Evolutionary conservation across 2,113 vertebrate genomes (phyloP), one percentile per base, ranked within the genome.

Genomic region (Percopsis transmontana): DNA sequence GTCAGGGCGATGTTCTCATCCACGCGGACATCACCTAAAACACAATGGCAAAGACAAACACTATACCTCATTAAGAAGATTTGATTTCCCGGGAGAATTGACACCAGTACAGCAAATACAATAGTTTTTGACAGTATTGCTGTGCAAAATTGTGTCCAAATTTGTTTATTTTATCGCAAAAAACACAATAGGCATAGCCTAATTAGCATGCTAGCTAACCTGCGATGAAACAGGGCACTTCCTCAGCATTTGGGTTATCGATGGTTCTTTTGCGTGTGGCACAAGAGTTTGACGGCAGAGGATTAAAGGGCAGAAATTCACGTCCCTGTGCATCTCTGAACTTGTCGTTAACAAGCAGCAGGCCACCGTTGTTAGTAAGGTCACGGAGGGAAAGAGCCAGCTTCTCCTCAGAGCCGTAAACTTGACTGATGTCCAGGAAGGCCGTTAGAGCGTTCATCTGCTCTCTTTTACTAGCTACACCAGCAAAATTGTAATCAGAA

Each of bases 381-480:
- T 92, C 21, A 0, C 90, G 72, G 0, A 93, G 83, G 0, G 18
- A 20, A 0, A 9, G 71, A n/a, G 89, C 88, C 54, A 82, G 72
- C 1, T 0, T 1, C 0, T 88, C 79, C 0, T 90, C 90, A 0
- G 89, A 56, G 4, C 91, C 90, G 4, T 94, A 93, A 33, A 93
- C 80, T 78, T 91, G 88, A 12, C 86, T 81, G 0, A 11, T 72
- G 44, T 93, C 91, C 3, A 94, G 39, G 76, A 81, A 93, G 1
- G 91, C n/a, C 0, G 91, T 92, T 47, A 93, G 69, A 0, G 76
- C 2, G 72, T 93, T 93, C n/a, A 93, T 72, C 86, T 93, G 92
- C 60, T 92, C 27, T 7, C 27, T 33, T 7, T 33, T 33, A 6
- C 27, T 33, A 7, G 27, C 27, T 6, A 6, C 27, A 6, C 27